Base-by-base conservation (phyloP, 2,113 vertebrate species). In the Etheostoma cragini region DNA sequence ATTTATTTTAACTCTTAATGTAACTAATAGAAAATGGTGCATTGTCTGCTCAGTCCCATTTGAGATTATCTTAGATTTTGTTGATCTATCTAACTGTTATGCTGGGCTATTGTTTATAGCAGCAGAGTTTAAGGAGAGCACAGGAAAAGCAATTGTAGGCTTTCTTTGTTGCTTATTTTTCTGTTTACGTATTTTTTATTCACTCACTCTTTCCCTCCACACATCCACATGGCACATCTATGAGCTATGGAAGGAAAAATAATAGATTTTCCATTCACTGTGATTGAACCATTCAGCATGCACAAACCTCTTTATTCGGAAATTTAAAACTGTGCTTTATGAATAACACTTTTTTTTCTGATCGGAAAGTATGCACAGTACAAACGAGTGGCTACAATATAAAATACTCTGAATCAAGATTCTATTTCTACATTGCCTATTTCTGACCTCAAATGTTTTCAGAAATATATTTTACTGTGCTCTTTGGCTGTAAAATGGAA, bases 101-200 rank as follows among this genome's bases (percentile, higher is more conserved):
- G 80, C 67, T 53, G 38, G 63, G 73, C 22, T 57, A 33, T 80
- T 90, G 8, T 79, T 67, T 80, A 30, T 38, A 70, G 47, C 85
- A 79, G 85, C 81, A 67, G 62, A 72, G 54, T 79, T 83, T 76
- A 73, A 67, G 26, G 64, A 56, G 70, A 61, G 26, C 65, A 66
- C 22, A 47, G 22, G 42, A 72, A 73, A 83, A 78, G 22, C 81
- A 80, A 65, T 53, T 81, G 17, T 19, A 42, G 47, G 13, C 46
- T 82, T 63, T 50, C 45, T 76, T 66, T 66, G 35, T 81, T 76
- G 56, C 65, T 67, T 60, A 64, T 81, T 80, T 76, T 50, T 67
- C 52, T 58, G 21, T 82, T 78, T 73, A 63, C 49, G 74, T 65
- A 58, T 69, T 5, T 35, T 26, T 26, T 26, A 26, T 26, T 26